These are phyloP conservation scores for Formica aserva DNA, from an alignment of 2,888 invertebrate species.

Conservation along the genomic window DNA sequence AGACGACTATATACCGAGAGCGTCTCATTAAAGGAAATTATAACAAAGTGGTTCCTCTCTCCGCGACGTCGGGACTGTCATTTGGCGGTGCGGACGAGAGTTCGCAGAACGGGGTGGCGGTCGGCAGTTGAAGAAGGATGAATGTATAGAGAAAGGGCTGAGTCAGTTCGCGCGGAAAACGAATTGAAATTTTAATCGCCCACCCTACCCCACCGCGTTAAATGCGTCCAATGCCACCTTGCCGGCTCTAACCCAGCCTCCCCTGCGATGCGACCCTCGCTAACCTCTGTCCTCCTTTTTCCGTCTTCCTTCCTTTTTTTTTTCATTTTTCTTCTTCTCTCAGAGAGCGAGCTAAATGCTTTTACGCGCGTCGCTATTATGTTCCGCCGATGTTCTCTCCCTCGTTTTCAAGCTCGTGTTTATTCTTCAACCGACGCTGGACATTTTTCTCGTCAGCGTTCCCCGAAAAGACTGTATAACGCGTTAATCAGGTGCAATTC, in stretches of 20 bases:
- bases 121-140: constrained; percentile 64
- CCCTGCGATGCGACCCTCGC: constrained; percentile 57
- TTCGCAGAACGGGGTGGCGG: constrained; percentile 64
- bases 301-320: constrained; percentile 27
- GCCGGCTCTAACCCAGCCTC: constrained; percentile 64
- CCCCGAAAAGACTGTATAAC: constrained; percentile 10
- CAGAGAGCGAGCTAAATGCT: constrained; percentile 66
- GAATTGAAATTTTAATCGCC: constrained; percentile 82
- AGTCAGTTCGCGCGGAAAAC: constrained; percentile 80
- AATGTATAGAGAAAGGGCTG: constrained; percentile 70
- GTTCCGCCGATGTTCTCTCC: constrained; percentile 55
- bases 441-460: constrained; percentile 21
- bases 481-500: constrained; percentile 34
- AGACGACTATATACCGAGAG: constrained; percentile 52
- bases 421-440: constrained; percentile 56
- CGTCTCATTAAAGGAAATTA: constrained; percentile 81
- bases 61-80: constrained; percentile 67
- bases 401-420: constrained; percentile 65
- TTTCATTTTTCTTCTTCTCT: constrained; percentile 6
- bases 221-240: constrained; percentile 65
- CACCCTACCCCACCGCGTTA: constrained; percentile 65
- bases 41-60: constrained; percentile 78
- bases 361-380: constrained; percentile 73
- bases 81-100: constrained; percentile 63
- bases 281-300: constrained; percentile 49